Conservation (phyloP, 1,140 invertebrate genomes). For the Ladona fulva region DNA sequence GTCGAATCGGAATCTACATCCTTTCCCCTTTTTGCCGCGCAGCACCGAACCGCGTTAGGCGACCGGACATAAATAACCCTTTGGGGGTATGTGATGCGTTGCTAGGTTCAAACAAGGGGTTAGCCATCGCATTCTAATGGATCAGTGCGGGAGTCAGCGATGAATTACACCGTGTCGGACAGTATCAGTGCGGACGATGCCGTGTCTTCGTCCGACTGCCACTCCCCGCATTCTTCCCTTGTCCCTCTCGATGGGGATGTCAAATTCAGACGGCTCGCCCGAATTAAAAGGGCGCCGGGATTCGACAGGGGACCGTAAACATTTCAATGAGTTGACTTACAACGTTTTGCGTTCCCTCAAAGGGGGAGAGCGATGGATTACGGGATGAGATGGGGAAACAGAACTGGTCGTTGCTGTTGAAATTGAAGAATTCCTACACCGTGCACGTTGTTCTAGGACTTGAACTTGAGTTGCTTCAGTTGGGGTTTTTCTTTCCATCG, state of each 20-base stretch:
- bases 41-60: too few relatives aligned
- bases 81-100: too few relatives aligned
- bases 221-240: neutral
- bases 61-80: too few relatives aligned
- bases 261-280: neutral
- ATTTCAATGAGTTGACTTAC: neutral
- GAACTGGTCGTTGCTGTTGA: neutral
- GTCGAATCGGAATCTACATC: too few relatives aligned
- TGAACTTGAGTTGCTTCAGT: too few relatives aligned
- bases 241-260: neutral
- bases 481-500: too few relatives aligned
- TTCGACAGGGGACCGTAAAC: neutral
- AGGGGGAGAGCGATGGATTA: neutral
- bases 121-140: neutral
- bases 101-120: too few relatives aligned
- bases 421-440: neutral
- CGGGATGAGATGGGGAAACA: neutral
- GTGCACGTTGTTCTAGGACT: too few relatives aligned
- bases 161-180: constrained; percentile 3
- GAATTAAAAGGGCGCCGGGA: neutral
- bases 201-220: neutral
- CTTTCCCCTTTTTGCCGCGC: too few relatives aligned
- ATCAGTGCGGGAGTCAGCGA: neutral
- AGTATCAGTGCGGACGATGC: neutral
- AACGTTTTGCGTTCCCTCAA: neutral